Base-by-base conservation (phyloP, 2,888 invertebrate species). In the Microctonus aethiopoides region DNA sequence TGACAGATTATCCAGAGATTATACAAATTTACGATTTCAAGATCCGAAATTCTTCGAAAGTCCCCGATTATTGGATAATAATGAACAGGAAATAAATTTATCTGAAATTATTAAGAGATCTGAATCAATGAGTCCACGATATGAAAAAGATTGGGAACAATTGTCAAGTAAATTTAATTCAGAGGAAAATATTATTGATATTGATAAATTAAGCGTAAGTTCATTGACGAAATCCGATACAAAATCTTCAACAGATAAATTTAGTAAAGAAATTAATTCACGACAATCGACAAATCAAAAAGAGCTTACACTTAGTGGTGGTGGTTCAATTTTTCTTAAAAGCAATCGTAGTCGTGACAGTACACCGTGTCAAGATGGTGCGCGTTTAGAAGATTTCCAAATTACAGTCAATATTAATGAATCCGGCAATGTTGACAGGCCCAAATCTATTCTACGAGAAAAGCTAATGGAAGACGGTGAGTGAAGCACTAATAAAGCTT, bases 301-400 rank as follows among this genome's bases (percentile, higher is more conserved):
- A 72, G 87, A 86, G 60, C 77, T 87, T 10, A 85, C 84, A 0
- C 77, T 87, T 0, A 87, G 82, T 62, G 90, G 90, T 1, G 90
- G 89, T n/a, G 92, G 92, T 1, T 87, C 90, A 4, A 91, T 91
- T 88, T 92, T 92, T 78, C 85, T 92, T 7, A 92, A 92, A 80
- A 85, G 84, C 70, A 86, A 85, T 70, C 77, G 82, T 39, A 86
- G 84, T 68, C 80, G 83, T 11, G 86, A 86, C 6, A 78, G 75
- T n/a, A 84, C 85, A 0, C 84, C 86, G 0, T 79, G 79, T 61
- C 81, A 81, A 16, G 85, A 85, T 7, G 80, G 74, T 1, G 74
- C 46, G 2, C 82, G 76, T 52, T 64, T 82, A 5, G 84, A 83
- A 0, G 84, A 84, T 26, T 81, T 81, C 41, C 75, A 77, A n/a